Evolutionary conservation across 2,797 vertebrate species (phyloP).

Genomic region (Sebastes steindachneri): DNA sequence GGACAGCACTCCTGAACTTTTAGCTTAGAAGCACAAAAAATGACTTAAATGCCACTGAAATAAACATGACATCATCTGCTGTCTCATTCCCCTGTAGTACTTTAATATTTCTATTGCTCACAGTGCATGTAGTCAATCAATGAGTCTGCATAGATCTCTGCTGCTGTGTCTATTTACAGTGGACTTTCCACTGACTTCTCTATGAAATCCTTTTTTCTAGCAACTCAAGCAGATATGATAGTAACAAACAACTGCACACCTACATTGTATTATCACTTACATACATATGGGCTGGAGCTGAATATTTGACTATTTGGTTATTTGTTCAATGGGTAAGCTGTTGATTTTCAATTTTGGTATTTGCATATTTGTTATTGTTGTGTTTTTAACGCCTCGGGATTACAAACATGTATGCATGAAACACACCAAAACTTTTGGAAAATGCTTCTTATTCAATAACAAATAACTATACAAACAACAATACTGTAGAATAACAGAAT

Average conservation of each 20-base stretch:
- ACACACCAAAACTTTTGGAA: no score
- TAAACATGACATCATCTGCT: neutral
- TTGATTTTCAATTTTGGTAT: no score
- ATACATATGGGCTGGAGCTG: no score
- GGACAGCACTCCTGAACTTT: neutral
- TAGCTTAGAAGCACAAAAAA: neutral
- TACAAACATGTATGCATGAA: no score
- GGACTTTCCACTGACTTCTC: neutral
- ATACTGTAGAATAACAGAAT: no score
- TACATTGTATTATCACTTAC: neutral
- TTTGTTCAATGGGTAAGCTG: no score
- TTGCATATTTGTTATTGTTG: no score
- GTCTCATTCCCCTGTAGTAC: neutral
- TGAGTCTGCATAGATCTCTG: neutral
- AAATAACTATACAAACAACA: no score
- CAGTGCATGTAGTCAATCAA: constrained; percentile 10
- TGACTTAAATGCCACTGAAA: neutral
- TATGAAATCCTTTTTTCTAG: constrained; percentile 1
- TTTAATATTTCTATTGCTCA: constrained; percentile 14
- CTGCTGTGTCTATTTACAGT: neutral
- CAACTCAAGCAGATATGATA: neutral
- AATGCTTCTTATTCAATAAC: no score
- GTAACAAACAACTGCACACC: neutral
- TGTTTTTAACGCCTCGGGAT: no score
- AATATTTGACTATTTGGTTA: no score